Conservation (phyloP, 2,888 invertebrate species). For the Lithosia quadra region DNA sequence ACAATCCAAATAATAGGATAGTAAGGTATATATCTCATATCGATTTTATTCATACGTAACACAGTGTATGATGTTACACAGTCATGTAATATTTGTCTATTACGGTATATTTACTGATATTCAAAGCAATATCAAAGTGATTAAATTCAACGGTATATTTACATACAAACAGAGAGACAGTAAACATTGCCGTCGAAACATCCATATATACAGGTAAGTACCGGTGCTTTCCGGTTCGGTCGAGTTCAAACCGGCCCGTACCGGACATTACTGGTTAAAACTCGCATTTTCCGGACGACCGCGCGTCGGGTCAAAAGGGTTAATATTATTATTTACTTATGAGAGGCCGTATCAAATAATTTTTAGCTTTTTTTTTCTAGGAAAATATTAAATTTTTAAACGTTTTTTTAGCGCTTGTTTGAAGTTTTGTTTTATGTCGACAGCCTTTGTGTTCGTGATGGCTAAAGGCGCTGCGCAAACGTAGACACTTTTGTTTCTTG, state of each 20-base stretch:
- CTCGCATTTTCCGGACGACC: slow-evolving; percentile 63
- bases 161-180: neutral
- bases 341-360: slow-evolving; percentile 17
- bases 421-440: neutral
- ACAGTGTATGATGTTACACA: too few relatives aligned
- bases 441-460: neutral
- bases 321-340: slow-evolving; percentile 60
- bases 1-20: too few relatives aligned
- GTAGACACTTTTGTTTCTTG: too few relatives aligned
- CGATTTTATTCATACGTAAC: too few relatives aligned
- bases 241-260: slow-evolving; percentile 41
- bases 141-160: neutral
- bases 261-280: slow-evolving; percentile 63
- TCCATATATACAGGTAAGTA: slow-evolving; percentile 16
- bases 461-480: too few relatives aligned
- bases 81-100: neutral
- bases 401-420: neutral
- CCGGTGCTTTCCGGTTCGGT: slow-evolving; percentile 26
- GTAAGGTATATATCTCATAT: too few relatives aligned
- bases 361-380: slow-evolving; percentile 9
- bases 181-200: slow-evolving; percentile 14
- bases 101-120: neutral
- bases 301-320: slow-evolving; percentile 52
- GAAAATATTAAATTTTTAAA: slow-evolving; percentile 13
- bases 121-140: neutral